A percentile compares a stretch with the other conserved stretches of the same genome.
Conservation (phyloP, 1,140 invertebrate species). For the Neodiprion fabricii region DNA sequence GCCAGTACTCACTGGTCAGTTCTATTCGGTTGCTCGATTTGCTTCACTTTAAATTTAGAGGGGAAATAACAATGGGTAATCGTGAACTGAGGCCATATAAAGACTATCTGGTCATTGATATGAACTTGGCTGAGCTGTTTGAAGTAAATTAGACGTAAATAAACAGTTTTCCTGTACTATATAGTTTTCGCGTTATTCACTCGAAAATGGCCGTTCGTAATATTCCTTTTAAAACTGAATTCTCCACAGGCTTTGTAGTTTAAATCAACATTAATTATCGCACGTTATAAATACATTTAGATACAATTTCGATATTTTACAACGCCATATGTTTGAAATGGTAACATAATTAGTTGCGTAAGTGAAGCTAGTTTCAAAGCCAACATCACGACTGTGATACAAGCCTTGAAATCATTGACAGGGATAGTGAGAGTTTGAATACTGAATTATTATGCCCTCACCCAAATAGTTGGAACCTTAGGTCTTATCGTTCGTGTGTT, state of each 20-base stretch:
- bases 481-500: too few species aligned
- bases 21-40: neutral
- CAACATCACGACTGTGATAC: neutral
- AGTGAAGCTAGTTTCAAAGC: neutral
- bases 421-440: neutral
- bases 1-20: constrained; percentile 9
- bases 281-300: too few species aligned
- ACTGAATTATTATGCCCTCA: neutral
- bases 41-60: neutral
- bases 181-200: too few species aligned
- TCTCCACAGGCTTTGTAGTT: too few species aligned
- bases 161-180: constrained; percentile 9
- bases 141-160: constrained; percentile 35
- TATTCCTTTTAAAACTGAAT: too few species aligned
- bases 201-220: too few species aligned
- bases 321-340: neutral
- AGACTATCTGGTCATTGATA: constrained; percentile 35
- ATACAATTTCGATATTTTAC: neutral
- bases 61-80: constrained; percentile 7
- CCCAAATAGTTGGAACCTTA: neutral
- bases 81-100: constrained; percentile 22
- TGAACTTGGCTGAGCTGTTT: constrained; percentile 27
- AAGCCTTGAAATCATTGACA: neutral
- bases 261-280: too few species aligned
- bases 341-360: neutral